phyloP scores from a whole-genome alignment of 2,113 vertebrate species.

The Myotis davidii region DNA sequence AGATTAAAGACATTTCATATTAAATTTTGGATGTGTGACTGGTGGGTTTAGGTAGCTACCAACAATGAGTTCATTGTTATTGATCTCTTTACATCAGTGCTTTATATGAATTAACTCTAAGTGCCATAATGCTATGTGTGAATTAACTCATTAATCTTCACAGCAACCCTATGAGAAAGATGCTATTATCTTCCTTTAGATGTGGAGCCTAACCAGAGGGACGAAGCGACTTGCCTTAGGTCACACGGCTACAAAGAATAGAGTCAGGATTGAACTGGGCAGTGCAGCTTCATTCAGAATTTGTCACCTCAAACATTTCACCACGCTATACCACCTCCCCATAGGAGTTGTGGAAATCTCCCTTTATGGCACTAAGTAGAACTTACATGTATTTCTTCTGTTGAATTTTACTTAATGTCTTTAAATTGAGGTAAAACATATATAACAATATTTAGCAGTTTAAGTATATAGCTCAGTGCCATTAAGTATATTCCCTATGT shows the following conservation, averaged over 20 bases:
- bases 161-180: neutral
- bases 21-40: neutral
- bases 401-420: neutral
- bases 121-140: neutral
- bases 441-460: neutral
- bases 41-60: neutral
- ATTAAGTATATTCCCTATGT: neutral
- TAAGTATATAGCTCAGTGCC: neutral
- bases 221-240: neutral
- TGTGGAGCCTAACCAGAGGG: neutral
- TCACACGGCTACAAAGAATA: neutral
- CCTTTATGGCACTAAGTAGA: neutral
- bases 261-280: neutral
- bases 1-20: neutral
- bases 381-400: neutral
- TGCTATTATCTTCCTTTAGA: neutral
- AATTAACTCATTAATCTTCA: conserved; percentile 28
- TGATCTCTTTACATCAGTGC: neutral
- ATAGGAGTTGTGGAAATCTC: neutral
- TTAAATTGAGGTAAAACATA: neutral
- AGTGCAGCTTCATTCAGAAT: neutral
- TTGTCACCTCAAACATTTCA: neutral
- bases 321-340: neutral
- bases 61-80: neutral
- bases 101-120: conserved; percentile 18